phyloP scores from a whole-genome alignment of 2,888 invertebrate genomes.

The Stratiomys singularior region DNA sequence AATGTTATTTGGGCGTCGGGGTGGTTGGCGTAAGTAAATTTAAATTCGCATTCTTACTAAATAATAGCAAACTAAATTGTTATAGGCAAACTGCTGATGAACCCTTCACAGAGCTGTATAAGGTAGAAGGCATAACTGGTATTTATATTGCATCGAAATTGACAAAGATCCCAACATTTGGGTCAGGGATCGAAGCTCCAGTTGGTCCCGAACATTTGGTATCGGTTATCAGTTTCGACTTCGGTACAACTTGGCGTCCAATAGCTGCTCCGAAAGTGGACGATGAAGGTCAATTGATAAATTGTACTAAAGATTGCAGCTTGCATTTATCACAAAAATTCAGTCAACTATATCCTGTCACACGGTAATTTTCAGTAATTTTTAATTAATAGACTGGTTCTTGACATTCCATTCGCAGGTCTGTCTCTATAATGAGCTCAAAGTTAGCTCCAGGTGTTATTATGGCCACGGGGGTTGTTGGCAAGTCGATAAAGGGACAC shows the following conservation, averaged over 20 bases:
- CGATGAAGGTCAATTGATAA: constrained; percentile 73
- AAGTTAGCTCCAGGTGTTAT: constrained; percentile 90
- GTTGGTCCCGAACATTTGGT: constrained; percentile 80
- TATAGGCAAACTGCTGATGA: constrained; percentile 81
- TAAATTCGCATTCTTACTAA: constrained; percentile 38
- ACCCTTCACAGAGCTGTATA: constrained; percentile 87
- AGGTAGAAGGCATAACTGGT: constrained; percentile 86
- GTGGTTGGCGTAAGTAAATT: constrained; percentile 79
- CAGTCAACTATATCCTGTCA: constrained; percentile 82
- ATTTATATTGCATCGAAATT: constrained; percentile 90
- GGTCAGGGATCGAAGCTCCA: constrained; percentile 55
- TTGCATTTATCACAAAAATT: constrained; percentile 89
- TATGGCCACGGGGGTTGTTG: constrained; percentile 85
- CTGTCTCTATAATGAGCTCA: constrained; percentile 84
- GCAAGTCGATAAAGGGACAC: constrained; percentile 81
- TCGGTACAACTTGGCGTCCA: constrained; percentile 84
- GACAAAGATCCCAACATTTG: constrained; percentile 62
- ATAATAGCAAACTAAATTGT: constrained; percentile 14
- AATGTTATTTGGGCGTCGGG: constrained; percentile 82
- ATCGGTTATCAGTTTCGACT: constrained; percentile 86
- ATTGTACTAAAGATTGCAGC: constrained; percentile 80
- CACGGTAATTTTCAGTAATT: constrained; percentile 61
- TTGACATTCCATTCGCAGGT: constrained; percentile 63
- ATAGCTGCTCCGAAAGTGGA: constrained; percentile 78
- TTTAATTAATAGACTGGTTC: background rate